Base-by-base conservation (phyloP, 2,113 vertebrate genomes). In the Rhombomys opimus region DNA sequence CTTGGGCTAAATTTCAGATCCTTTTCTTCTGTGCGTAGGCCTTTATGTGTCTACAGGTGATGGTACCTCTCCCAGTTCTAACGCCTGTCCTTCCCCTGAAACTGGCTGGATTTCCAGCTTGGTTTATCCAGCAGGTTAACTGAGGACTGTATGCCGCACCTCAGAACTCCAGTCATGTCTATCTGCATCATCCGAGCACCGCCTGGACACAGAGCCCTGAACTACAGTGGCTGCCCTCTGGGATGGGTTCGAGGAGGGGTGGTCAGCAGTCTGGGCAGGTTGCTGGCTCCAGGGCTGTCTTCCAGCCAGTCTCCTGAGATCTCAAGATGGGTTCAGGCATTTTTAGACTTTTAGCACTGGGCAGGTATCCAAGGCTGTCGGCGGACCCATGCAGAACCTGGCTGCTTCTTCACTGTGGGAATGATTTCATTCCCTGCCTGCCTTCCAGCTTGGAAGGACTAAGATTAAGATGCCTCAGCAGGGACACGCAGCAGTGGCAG, bases 331-430 rank as follows among this genome's bases (percentile, higher is more conserved):
- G 76, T 57, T 80, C 50, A 54, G 90, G 93, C 90, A 93, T 95
- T 97, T 96, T 96, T 87, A 96, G 90, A 80, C 76, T 87, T 85
- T 67, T 86, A 92, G 92, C 12, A 5, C 96, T 78, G 96, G 96
- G 97, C 92, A 87, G 50, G 54, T 78, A 70, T 87, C 95, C 95
- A 61, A 94, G 95, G 86, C 84, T 87, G 87, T 78, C 91, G 76
- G 65, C 67, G 86, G 93, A 92, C 95, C 27, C 38, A 0, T 87
- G 93, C 59, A 68, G 82, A 90, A 89, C 0, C 2, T 80, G 93
- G 94, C 77, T 86, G 50, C 91, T 87, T 32, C 89, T 89, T 94
- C 30, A 13, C 61, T 63, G 91, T 84, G 93, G 75, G 80, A 91
- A 93, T 95, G 90, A 95, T 67, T 59, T 97, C 96, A 94, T 93